Evolutionary conservation across 2,888 invertebrate genomes (phyloP).

Genomic region (Lampropteryx suffumata): DNA sequence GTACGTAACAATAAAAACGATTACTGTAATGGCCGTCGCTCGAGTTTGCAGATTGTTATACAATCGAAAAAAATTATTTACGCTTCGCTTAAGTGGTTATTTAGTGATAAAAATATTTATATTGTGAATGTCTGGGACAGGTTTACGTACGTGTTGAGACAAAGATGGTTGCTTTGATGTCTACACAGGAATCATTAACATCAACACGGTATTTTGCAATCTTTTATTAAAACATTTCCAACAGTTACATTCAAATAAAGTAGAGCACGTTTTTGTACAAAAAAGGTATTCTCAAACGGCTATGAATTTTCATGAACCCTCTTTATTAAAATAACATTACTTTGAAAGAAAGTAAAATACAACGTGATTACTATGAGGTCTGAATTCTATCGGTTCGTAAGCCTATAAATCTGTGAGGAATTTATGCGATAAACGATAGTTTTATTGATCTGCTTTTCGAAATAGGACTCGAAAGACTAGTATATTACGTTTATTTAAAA

Average conservation of each 20-base stretch:
- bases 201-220: constrained; percentile 41
- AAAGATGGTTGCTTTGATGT: constrained; percentile 59
- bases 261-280: constrained; percentile 47
- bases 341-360: too few species aligned
- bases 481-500: too few species aligned
- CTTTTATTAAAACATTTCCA: constrained; percentile 56
- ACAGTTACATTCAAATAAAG: constrained; percentile 53
- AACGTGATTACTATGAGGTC: too few species aligned
- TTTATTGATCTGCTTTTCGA: too few species aligned
- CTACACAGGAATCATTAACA: too few species aligned
- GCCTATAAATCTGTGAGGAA: too few species aligned
- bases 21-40: constrained; percentile 41
- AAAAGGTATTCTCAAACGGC: background rate
- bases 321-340: too few species aligned
- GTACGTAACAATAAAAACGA: constrained; percentile 20
- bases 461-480: too few species aligned
- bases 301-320: background rate
- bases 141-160: constrained; percentile 58
- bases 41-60: constrained; percentile 58
- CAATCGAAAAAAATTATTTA: constrained; percentile 37
- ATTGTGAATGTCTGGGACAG: constrained; percentile 60
- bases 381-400: too few species aligned
- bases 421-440: too few species aligned
- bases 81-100: constrained; percentile 66
- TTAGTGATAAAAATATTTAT: constrained; percentile 77